Evolutionary conservation across 2,888 invertebrate genomes (phyloP).

Genomic region (Napeogenes inachia): DNA sequence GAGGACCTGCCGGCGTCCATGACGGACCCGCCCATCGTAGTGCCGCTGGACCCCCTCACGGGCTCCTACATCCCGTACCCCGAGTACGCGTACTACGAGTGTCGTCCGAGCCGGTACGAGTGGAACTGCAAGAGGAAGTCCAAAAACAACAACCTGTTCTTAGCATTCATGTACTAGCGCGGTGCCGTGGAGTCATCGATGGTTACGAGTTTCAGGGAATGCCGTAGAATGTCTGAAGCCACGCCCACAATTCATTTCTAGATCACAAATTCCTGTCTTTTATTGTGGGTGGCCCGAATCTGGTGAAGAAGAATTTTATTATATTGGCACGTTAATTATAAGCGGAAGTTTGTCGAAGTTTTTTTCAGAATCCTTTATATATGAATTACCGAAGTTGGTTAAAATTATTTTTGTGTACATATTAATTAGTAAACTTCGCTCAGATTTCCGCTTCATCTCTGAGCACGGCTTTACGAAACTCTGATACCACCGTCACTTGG

Average conservation of each 20-base stretch:
- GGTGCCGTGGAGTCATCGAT: slow-evolving; percentile 43
- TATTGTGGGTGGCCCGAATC: slow-evolving; percentile 73
- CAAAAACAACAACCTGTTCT: slow-evolving; percentile 66
- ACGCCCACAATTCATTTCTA: slow-evolving; percentile 27
- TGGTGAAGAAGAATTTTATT: slow-evolving; percentile 57
- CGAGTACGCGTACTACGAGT: slow-evolving; percentile 61
- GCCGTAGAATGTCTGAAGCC: slow-evolving; percentile 68
- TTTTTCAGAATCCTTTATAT: background rate
- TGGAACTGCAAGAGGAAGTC: slow-evolving; percentile 45
- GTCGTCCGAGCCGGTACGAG: slow-evolving; percentile 19
- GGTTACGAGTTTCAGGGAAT: slow-evolving; percentile 70
- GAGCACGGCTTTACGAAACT: slow-evolving; percentile 75
- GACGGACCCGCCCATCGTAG: slow-evolving; percentile 62
- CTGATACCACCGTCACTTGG: slow-evolving; percentile 60
- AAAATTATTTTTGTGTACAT: no score
- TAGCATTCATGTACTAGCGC: slow-evolving; percentile 75
- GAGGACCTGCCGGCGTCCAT: slow-evolving; percentile 57
- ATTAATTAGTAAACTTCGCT: no score
- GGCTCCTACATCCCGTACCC: slow-evolving; percentile 65
- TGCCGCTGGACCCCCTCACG: slow-evolving; percentile 57
- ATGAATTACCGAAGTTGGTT: no score
- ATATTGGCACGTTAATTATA: slow-evolving; percentile 62
- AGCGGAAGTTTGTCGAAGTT: slow-evolving; percentile 34
- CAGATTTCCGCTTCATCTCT: slow-evolving; percentile 38
- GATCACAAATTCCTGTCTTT: slow-evolving; percentile 53